phyloP scores from a whole-genome alignment of 1,140 invertebrate genomes.

The Diuraphis noxia region DNA sequence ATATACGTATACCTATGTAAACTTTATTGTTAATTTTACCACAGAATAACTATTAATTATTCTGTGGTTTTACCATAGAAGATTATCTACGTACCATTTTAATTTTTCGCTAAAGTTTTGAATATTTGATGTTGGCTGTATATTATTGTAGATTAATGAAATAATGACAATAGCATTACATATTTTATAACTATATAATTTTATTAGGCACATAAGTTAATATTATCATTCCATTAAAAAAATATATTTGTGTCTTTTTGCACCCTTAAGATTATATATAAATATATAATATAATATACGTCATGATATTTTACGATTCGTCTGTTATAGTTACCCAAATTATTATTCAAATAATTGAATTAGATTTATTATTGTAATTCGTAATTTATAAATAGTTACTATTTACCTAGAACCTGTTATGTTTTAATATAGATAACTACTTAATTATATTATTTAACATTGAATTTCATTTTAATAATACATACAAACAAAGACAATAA shows the following conservation, averaged over 20 bases:
- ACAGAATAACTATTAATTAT: no score
- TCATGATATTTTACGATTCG: not conserved
- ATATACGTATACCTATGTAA: not conserved
- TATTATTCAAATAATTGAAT: not conserved
- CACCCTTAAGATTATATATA: not conserved
- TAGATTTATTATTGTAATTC: not conserved
- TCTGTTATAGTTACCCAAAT: not conserved
- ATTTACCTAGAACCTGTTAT: not conserved
- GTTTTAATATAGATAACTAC: not conserved
- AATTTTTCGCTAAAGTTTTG: not conserved
- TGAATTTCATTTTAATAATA: not conserved
- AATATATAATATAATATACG: not conserved
- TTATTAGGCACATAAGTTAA: not conserved
- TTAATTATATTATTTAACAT: not conserved
- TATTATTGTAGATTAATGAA: not conserved
- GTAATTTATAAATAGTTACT: not conserved
- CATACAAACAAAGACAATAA: not conserved
- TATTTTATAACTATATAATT: not conserved
- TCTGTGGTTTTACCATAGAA: no score
- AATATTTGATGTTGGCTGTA: not conserved
- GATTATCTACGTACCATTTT: not conserved
- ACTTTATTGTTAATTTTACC: not conserved
- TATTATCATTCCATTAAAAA: not conserved
- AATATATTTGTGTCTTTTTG: not conserved
- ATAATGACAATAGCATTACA: not conserved